Base-by-base conservation (phyloP, 2,888 invertebrate genomes). In the Drosophila fulvimacula region DNA sequence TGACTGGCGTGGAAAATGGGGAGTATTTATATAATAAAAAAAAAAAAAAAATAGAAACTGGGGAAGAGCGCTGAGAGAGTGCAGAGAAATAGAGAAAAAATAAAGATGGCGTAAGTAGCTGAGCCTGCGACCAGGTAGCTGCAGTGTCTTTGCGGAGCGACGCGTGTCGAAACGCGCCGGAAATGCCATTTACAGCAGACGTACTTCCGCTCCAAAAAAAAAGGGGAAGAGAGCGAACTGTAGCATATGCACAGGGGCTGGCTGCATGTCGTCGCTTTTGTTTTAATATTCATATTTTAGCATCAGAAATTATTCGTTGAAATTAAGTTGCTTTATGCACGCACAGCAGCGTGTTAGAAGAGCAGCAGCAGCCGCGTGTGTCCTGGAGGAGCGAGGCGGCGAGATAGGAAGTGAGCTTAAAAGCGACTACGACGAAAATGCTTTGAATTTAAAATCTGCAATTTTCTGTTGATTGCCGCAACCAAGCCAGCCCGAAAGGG, bases 391-490 rank as follows among this genome's bases (percentile, higher is more conserved):
- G 27, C 3, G 30, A n/a, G n/a, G 19, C 30, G 51, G 34, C 53
- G 39, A 53, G 65, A 41, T 65, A 55, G 48, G 76, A 79, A 81
- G 62, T 58, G 39, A 81, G 81, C 77, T 82, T 79, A 82, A 85
- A 79, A 82, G 78, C 72, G 72, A 78, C 73, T 70, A 63, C 76
- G 60, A 56, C 69, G 74, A 89, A 76, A 89, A 89, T 88, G 89
- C 82, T 86, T 89, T 87, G 86, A 87, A 87, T 87, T 89, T 89
- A 89, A 82, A 87, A 89, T 87, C 89, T 89, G 89, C 86, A 87
- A 88, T 87, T 89, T 87, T 88, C 81, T 77, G 86, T 87, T 87
- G 86, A 87, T 87, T 87, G 89, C 89, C 81, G 76, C 82, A 86
- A 71, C 81, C 46, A 27, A 46, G 1, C 44, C 44, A 44, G 9